phyloP scores from a whole-genome alignment of 2,113 vertebrate genomes.

The Bungarus multicinctus region DNA sequence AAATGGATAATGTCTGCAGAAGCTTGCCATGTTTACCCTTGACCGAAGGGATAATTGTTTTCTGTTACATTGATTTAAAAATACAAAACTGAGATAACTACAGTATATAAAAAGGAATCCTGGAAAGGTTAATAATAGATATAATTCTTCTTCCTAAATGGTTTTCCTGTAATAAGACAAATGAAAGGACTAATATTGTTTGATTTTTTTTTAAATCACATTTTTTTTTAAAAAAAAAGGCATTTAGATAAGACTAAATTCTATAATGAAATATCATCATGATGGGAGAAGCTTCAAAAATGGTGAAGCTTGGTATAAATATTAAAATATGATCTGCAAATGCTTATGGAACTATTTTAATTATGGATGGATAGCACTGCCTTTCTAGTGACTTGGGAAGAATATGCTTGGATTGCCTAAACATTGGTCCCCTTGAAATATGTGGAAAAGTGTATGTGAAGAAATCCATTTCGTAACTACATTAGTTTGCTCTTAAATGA shows the following conservation, averaged over 20 bases:
- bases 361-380: slow-evolving; percentile 51
- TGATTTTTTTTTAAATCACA: slow-evolving; percentile 15
- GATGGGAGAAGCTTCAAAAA: slow-evolving; percentile 49
- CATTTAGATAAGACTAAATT: slow-evolving; percentile 35
- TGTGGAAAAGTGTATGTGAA: slow-evolving; percentile 44
- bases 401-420: slow-evolving; percentile 36
- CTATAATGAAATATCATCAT: slow-evolving; percentile 46
- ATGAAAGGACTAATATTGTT: slow-evolving; percentile 29
- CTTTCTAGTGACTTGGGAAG: slow-evolving; percentile 47
- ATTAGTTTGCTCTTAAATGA: slow-evolving; percentile 45
- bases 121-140: slow-evolving; percentile 35
- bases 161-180: slow-evolving; percentile 51
- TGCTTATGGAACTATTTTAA: slow-evolving; percentile 51
- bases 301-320: slow-evolving; percentile 44
- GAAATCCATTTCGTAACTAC: slow-evolving; percentile 53
- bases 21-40: slow-evolving; percentile 47
- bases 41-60: slow-evolving; percentile 6
- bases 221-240: slow-evolving; percentile 28
- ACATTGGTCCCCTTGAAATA: slow-evolving; percentile 46
- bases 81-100: slow-evolving; percentile 38
- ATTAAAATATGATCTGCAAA: slow-evolving; percentile 46
- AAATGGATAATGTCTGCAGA: slow-evolving; percentile 26
- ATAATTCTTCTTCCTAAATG: slow-evolving; percentile 61
- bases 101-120: neutral
- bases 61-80: slow-evolving; percentile 50